These are phyloP conservation scores for Musca domestica DNA, from an alignment of 1,140 invertebrate genomes.

Conservation along the genomic window DNA sequence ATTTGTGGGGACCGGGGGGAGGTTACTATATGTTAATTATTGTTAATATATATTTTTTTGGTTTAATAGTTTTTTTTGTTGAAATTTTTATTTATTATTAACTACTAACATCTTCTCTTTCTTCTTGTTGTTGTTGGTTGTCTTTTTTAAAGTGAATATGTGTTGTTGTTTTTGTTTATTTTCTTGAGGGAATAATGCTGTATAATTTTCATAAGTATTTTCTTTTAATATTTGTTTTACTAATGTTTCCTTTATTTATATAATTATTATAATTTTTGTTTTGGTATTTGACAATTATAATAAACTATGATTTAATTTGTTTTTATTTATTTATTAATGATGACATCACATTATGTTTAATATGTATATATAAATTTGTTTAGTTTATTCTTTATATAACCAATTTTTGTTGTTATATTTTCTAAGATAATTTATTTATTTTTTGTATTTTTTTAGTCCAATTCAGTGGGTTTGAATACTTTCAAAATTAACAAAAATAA, in stretches of 20 bases:
- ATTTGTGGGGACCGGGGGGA: not conserved
- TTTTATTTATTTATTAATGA: slow-evolving; percentile 17
- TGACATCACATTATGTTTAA: slow-evolving; percentile 21
- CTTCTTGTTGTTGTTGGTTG: slow-evolving; percentile 1
- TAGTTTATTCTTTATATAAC: not conserved
- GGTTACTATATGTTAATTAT: slow-evolving; percentile 13
- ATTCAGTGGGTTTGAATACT: slow-evolving; percentile 14
- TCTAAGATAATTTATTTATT: slow-evolving; percentile 8
- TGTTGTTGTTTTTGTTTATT: slow-evolving; percentile 7
- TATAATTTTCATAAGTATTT: slow-evolving; percentile 7
- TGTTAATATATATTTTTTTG: not conserved
- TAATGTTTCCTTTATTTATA: not conserved
- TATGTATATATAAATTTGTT: not conserved
- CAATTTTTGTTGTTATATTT: slow-evolving; percentile 4
- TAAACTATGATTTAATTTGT: not conserved
- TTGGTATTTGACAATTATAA: slow-evolving; percentile 14
- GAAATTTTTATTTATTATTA: not conserved
- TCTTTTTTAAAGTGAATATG: slow-evolving; percentile 21
- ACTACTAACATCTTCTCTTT: slow-evolving; percentile 14
- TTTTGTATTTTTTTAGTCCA: slow-evolving; percentile 14
- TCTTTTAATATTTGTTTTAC: slow-evolving; percentile 1
- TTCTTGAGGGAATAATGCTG: not conserved
- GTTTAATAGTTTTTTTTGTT: too few species aligned
- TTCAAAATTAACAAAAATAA: slow-evolving; percentile 3
- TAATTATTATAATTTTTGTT: too few species aligned